Percentiles rank a stretch among this genome's conserved stretches.
These are phyloP conservation scores for Chaenocephalus aceratus DNA, from an alignment of 2,113 vertebrate species.

Conservation along the genomic window DNA sequence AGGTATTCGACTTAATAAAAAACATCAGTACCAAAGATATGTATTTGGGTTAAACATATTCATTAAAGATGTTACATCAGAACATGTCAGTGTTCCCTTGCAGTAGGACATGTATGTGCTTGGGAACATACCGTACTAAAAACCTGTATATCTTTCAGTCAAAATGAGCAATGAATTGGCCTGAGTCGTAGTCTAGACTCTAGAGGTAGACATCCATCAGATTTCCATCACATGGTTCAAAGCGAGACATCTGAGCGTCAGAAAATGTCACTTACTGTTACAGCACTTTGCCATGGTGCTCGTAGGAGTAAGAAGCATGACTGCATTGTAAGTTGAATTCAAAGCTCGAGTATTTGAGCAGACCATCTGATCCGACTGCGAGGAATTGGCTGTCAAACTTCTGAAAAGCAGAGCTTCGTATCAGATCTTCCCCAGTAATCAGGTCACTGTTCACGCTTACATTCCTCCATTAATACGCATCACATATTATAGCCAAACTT, in stretches of 20 bases:
- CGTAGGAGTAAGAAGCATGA: neutral
- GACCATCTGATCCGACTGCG: slow-evolving; percentile 4
- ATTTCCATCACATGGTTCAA: neutral
- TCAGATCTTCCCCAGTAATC: slow-evolving; percentile 17
- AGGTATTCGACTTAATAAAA: no score
- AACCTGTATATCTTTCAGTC: neutral
- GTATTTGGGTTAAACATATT: neutral
- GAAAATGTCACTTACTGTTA: neutral
- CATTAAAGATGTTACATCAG: neutral
- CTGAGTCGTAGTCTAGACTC: neutral
- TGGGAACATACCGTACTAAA: neutral
- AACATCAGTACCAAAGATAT: neutral
- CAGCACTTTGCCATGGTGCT: neutral
- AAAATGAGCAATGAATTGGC: neutral
- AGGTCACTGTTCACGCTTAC: neutral
- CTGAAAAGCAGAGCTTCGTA: neutral
- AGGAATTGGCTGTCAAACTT: neutral
- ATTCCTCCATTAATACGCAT: neutral
- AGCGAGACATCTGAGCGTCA: neutral
- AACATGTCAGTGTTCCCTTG: neutral
- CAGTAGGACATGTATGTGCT: neutral
- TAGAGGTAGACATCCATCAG: neutral
- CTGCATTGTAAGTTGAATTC: slow-evolving; percentile 4
- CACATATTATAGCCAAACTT: neutral
- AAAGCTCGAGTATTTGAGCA: neutral